Conservation (phyloP, 2,888 invertebrate species). For the Cabera pusaria region DNA sequence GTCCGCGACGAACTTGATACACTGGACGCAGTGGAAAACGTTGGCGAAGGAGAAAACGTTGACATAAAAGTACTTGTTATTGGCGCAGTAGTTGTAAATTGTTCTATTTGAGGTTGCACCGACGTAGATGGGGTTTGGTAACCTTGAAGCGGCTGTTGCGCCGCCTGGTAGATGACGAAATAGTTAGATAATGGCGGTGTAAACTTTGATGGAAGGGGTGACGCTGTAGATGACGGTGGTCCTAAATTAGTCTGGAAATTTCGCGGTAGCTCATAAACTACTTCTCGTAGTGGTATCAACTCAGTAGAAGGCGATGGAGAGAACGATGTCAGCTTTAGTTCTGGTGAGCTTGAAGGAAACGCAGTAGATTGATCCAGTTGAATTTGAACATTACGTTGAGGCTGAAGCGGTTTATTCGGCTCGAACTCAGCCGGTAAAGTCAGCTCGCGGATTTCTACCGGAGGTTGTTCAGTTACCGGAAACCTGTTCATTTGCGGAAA, state of each 20-base stretch:
- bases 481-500: slow-evolving; percentile 6
- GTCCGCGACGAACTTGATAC: slow-evolving; percentile 6
- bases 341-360: too few species aligned
- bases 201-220: slow-evolving; percentile 12
- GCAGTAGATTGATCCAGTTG: slow-evolving; percentile 4
- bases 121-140: slow-evolving; percentile 23
- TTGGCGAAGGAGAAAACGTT: slow-evolving; percentile 9
- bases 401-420: slow-evolving; percentile 1
- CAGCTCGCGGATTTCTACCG: slow-evolving; percentile 5
- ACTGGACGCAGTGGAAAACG: slow-evolving; percentile 3
- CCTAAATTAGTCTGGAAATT: slow-evolving; percentile 1
- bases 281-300: slow-evolving; percentile 1
- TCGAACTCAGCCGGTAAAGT: slow-evolving; percentile 2
- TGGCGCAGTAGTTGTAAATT: slow-evolving; percentile 9
- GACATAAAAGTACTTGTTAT: slow-evolving; percentile 21
- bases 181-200: slow-evolving; percentile 34
- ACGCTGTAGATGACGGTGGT: slow-evolving; percentile 3
- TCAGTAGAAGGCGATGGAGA: slow-evolving; percentile 6
- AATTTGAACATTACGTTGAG: slow-evolving; percentile 16
- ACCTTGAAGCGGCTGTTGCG: slow-evolving; percentile 39
- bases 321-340: neutral
- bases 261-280: slow-evolving; percentile 3
- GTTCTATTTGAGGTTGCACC: slow-evolving; percentile 19
- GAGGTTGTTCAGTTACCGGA: neutral
- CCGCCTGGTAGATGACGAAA: slow-evolving; percentile 51